Evolutionary conservation across 1,140 invertebrate genomes (phyloP).

Genomic region (Bombus pascuorum): DNA sequence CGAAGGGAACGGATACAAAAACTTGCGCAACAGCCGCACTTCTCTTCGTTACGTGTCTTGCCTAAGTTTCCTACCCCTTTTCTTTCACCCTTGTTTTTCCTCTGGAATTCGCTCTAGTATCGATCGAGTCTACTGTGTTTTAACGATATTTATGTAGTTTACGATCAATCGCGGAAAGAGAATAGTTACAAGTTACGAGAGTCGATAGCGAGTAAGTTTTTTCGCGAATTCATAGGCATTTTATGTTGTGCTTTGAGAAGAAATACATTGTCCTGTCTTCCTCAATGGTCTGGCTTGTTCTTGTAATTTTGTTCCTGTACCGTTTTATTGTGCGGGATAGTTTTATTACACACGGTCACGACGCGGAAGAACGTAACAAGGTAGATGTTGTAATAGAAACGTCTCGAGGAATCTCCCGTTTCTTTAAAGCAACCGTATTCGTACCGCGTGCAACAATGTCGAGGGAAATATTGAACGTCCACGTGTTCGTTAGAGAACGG

Average conservation of each 20-base stretch:
- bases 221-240: not conserved
- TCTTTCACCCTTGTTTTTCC: not conserved
- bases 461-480: slow-evolving; percentile 4
- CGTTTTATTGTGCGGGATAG: not conserved
- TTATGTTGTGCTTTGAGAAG: too few relatives aligned
- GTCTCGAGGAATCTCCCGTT: not conserved
- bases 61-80: not conserved
- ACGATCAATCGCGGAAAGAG: not conserved
- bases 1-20: slow-evolving; percentile 36
- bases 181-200: not conserved
- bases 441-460: not conserved
- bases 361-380: not conserved
- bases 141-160: slow-evolving; percentile 15
- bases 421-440: not conserved
- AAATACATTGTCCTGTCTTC: too few relatives aligned
- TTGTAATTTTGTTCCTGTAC: not conserved
- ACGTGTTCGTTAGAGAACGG: slow-evolving; percentile 11
- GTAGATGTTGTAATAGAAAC: not conserved
- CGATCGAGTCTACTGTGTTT: not conserved
- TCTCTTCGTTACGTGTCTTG: not conserved
- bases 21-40: slow-evolving; percentile 27
- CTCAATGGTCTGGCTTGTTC: too few relatives aligned
- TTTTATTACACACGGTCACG: not conserved
- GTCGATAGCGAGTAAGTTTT: not conserved
- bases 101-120: not conserved